phyloP scores from a whole-genome alignment of 2,888 invertebrate genomes.

The Achlya flavicornis region DNA sequence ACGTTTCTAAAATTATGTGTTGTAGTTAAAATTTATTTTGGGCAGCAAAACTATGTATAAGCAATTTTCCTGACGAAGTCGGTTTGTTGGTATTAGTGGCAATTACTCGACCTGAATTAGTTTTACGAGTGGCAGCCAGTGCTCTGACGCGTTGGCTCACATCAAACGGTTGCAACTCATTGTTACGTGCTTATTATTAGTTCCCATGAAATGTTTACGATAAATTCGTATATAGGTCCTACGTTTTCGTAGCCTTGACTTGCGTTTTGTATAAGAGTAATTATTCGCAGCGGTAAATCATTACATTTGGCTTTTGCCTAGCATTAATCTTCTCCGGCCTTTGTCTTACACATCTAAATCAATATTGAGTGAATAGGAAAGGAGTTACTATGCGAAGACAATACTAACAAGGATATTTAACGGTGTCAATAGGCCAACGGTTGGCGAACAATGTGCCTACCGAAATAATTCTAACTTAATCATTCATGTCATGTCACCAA shows the following conservation, averaged over 20 bases:
- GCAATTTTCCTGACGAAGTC: conserved; percentile 24
- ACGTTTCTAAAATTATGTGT: conserved; percentile 18
- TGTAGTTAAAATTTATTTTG: conserved; percentile 19
- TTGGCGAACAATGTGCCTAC: conserved; percentile 60
- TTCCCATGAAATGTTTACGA: conserved; percentile 66
- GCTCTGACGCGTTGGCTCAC: conserved; percentile 70
- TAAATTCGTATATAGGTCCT: conserved; percentile 60
- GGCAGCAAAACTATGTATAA: conserved; percentile 24
- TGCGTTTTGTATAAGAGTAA: conserved; percentile 51
- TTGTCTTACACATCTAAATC: conserved; percentile 36
- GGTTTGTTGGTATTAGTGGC: conserved; percentile 36
- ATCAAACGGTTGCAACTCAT: conserved; percentile 71
- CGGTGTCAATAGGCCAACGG: conserved; percentile 69
- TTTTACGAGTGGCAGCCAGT: conserved; percentile 73
- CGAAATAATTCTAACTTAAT: conserved; percentile 58
- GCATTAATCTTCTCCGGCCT: conserved; percentile 37
- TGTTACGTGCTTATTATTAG: conserved; percentile 81
- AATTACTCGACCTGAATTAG: conserved; percentile 70
- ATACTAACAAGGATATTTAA: conserved; percentile 59
- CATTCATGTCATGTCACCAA: conserved; percentile 71
- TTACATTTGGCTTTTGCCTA: conserved; percentile 34
- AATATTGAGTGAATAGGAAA: conserved; percentile 44
- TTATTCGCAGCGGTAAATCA: conserved; percentile 43
- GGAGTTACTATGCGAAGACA: conserved; percentile 33
- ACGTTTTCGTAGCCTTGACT: conserved; percentile 69